Conservation (phyloP, 1,140 invertebrate genomes). For the Trichonephila inaurata region DNA sequence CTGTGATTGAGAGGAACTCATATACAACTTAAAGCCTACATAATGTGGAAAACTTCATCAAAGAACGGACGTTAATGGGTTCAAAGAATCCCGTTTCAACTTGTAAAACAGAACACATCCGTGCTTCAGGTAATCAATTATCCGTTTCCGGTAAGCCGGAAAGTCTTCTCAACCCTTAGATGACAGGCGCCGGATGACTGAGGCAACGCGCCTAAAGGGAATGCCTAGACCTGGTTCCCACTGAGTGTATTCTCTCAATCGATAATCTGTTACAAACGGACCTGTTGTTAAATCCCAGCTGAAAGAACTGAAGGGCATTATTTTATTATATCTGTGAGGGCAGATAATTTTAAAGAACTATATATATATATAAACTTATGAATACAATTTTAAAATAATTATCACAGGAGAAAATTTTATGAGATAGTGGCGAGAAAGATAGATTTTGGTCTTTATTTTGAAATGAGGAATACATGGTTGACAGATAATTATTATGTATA, state of each 20-base stretch:
- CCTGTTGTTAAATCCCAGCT: background rate
- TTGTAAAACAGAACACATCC: background rate
- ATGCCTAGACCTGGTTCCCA: background rate
- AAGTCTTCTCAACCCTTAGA: conserved; percentile 15
- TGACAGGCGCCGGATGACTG: conserved; percentile 36
- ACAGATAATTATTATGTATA: no score
- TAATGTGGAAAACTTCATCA: no score
- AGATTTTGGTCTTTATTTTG: no score
- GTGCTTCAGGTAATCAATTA: conserved; percentile 9
- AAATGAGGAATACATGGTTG: no score
- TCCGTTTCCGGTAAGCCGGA: conserved; percentile 30
- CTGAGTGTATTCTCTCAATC: background rate
- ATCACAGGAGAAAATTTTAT: no score
- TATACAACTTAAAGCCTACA: no score
- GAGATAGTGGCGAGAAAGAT: no score
- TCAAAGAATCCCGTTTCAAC: background rate
- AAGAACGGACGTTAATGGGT: no score
- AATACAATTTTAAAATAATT: no score
- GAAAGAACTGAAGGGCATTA: background rate
- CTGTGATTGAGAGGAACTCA: no score
- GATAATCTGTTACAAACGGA: background rate
- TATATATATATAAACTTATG: no score
- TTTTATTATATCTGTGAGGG: background rate
- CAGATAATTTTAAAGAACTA: background rate
- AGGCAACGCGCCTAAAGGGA: background rate